Conservation (phyloP, 1,140 invertebrate genomes). For the Scylla paramamosain region DNA sequence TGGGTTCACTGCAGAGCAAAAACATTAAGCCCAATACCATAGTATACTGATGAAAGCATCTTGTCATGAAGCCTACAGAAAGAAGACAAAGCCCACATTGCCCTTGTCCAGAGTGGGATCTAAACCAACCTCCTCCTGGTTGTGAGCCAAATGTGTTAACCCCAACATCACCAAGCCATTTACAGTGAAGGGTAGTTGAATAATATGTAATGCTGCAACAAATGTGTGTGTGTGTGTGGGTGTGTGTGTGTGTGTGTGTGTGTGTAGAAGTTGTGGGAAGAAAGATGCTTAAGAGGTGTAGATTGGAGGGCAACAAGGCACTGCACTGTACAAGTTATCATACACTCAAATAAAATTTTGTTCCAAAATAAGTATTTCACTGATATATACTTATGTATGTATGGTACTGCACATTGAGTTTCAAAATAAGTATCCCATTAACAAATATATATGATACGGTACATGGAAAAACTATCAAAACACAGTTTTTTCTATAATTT, state of each 20-base stretch:
- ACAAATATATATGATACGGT: too few relatives aligned
- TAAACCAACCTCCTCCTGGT: too few relatives aligned
- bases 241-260: background rate
- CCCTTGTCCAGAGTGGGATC: too few relatives aligned
- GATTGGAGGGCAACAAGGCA: background rate
- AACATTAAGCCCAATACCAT: too few relatives aligned
- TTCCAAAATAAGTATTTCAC: background rate
- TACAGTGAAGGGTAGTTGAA: background rate
- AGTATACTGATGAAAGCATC: too few relatives aligned
- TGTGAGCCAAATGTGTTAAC: too few relatives aligned
- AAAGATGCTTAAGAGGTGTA: background rate
- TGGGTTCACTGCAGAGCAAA: too few relatives aligned
- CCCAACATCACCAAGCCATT: background rate
- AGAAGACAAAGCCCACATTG: too few relatives aligned
- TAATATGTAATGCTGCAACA: background rate
- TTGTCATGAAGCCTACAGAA: too few relatives aligned
- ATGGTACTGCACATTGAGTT: background rate
- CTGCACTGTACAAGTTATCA: background rate
- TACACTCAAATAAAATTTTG: background rate
- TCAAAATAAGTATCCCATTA: too few relatives aligned
- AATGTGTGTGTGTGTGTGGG: background rate
- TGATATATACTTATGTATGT: background rate
- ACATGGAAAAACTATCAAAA: too few relatives aligned
- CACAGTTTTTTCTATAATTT: too few relatives aligned
- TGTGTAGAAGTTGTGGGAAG: background rate